Evolutionary conservation across 2,888 invertebrate species (phyloP).

Genomic region (Dryobotodes eremita): DNA sequence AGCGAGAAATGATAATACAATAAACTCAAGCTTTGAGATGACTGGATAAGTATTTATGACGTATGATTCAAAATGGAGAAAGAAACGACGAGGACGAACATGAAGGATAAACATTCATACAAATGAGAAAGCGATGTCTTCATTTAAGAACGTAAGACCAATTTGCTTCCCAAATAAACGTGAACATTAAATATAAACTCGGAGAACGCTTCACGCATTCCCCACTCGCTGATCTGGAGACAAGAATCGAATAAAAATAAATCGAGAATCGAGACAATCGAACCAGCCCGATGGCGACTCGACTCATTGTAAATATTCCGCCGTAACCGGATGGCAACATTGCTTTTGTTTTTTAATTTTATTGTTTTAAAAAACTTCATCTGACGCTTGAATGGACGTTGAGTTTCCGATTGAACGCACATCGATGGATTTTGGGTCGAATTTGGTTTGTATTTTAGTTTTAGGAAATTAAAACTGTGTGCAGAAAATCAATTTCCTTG

Average conservation of each 20-base stretch:
- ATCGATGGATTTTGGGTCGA: conserved; percentile 56
- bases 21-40: conserved; percentile 32
- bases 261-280: conserved; percentile 83
- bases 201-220: conserved; percentile 74
- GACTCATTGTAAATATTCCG: conserved; percentile 74
- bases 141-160: conserved; percentile 63
- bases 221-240: conserved; percentile 70
- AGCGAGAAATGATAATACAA: conserved; percentile 26
- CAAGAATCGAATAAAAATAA: conserved; percentile 80
- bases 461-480: conserved; percentile 33
- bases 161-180: conserved; percentile 67
- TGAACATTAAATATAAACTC: conserved; percentile 69
- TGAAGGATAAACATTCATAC: conserved; percentile 57
- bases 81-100: conserved; percentile 32
- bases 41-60: conserved; percentile 50
- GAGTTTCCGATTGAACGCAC: conserved; percentile 64
- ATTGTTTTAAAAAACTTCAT: conserved; percentile 65
- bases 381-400: conserved; percentile 67
- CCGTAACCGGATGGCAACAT: conserved; percentile 71
- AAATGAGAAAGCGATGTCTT: conserved; percentile 64
- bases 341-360: conserved; percentile 66
- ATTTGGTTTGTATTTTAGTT: conserved; percentile 45
- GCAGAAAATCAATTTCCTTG: conserved; percentile 44
- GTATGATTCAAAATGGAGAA: conserved; percentile 50
- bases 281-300: conserved; percentile 69